Conservation (phyloP, 2,113 vertebrate genomes). For the Sterrhoptilus dennistouni region DNA sequence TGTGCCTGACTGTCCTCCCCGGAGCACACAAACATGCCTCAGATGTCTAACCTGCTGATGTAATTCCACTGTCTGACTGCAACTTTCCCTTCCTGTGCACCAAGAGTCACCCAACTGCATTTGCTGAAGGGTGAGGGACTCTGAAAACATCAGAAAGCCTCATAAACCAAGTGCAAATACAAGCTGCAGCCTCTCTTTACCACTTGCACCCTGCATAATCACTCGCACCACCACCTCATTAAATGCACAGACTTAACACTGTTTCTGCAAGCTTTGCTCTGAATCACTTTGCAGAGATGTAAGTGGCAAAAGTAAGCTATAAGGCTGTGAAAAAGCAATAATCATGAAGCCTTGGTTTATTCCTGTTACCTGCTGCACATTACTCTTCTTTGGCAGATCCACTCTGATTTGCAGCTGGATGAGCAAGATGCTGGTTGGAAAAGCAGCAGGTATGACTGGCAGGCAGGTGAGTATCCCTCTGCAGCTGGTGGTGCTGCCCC, state of each 20-base stretch:
- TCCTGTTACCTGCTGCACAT: background rate
- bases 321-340: background rate
- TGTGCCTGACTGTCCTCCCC: background rate
- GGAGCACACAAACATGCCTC: background rate
- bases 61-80: background rate
- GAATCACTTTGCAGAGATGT: background rate
- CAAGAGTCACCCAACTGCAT: background rate
- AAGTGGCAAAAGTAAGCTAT: background rate
- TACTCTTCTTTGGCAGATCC: background rate
- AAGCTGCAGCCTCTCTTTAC: background rate
- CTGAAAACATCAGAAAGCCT: background rate
- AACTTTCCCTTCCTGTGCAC: background rate
- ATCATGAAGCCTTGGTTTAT: background rate
- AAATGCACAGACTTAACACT: background rate
- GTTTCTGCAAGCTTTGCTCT: background rate
- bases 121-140: background rate
- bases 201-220: background rate
- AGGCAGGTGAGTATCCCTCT: background rate
- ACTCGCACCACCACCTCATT: rapidly evolving
- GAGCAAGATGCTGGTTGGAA: background rate
- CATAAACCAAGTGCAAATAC: background rate
- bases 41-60: background rate
- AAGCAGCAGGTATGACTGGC: background rate
- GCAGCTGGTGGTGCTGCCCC: rapidly evolving
- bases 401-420: background rate